Evolutionary conservation across 2,113 vertebrate genomes (phyloP).

Genomic region (Nothobranchius furzeri): DNA sequence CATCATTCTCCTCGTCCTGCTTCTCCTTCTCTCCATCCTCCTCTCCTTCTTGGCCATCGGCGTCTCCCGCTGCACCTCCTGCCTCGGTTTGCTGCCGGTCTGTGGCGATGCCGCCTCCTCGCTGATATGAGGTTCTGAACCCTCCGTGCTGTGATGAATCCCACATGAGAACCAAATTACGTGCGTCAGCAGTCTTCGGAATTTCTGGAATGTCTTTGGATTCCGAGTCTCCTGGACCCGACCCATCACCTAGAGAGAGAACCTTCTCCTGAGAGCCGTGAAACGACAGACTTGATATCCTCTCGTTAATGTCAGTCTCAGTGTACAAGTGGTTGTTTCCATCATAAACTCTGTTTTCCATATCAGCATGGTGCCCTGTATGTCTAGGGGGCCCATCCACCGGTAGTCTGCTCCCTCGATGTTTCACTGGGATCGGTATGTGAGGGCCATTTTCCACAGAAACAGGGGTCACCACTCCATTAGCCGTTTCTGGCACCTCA

Average conservation of each 20-base stretch:
- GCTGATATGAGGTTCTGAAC: conserved; percentile 35
- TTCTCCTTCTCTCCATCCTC: conserved; percentile 62
- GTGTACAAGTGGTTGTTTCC: conserved; percentile 28
- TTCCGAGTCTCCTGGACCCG: conserved; percentile 36
- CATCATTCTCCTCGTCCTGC: conserved; percentile 65
- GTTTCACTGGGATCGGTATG: conserved; percentile 46
- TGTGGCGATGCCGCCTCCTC: conserved; percentile 1
- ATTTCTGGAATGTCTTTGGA: conserved; percentile 39
- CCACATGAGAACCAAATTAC: conserved; percentile 38
- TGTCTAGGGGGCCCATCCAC: conserved; percentile 18
- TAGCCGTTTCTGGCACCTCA: conserved; percentile 75
- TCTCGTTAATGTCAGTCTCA: conserved; percentile 32
- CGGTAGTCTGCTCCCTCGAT: conserved; percentile 41
- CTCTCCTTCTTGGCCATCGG: conserved; percentile 38
- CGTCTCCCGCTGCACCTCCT: conserved; percentile 13
- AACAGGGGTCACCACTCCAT: conserved; percentile 62
- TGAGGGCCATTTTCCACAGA: conserved; percentile 60
- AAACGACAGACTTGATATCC: conserved; percentile 32
- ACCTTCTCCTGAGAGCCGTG: conserved; percentile 24
- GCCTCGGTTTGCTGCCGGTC: conserved; percentile 18
- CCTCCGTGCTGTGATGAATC: conserved; percentile 33
- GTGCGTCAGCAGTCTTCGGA: conserved; percentile 13
- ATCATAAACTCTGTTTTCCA: conserved; percentile 28
- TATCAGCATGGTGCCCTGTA: conserved; percentile 42
- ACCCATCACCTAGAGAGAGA: conserved; percentile 7